Percentiles rank a stretch among this genome's conserved stretches.
Conservation (phyloP, 2,113 vertebrate species). For the Bos javanicus region DNA sequence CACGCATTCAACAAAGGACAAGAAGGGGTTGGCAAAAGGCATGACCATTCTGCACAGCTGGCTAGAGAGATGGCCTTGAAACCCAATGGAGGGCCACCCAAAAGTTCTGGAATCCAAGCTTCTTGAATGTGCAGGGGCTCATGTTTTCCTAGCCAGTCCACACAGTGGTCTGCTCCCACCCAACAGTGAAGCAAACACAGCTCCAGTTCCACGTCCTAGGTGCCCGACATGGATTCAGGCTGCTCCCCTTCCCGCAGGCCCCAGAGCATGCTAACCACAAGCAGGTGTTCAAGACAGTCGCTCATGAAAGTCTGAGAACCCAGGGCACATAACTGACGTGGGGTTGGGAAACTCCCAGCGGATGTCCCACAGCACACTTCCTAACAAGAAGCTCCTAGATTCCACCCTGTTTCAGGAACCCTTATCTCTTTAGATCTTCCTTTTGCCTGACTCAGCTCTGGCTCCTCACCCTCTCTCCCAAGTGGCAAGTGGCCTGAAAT, state of each 20-base stretch:
- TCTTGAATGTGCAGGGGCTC: neutral
- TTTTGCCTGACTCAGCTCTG: neutral
- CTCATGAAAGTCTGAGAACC: neutral
- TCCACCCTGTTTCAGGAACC: neutral
- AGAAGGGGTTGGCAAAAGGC: neutral
- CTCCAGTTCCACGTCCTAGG: neutral
- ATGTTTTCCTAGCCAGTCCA: neutral
- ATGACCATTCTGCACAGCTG: neutral
- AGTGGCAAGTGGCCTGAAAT: neutral
- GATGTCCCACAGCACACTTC: neutral
- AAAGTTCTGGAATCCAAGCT: accelerated
- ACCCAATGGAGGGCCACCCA: neutral
- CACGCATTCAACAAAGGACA: neutral
- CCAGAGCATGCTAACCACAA: neutral
- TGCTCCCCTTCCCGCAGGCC: neutral
- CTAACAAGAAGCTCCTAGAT: neutral
- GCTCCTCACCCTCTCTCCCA: neutral
- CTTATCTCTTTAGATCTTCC: neutral
- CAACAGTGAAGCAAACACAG: accelerated
- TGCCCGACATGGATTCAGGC: neutral
- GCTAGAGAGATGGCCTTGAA: neutral
- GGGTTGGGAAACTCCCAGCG: neutral
- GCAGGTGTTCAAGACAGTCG: neutral
- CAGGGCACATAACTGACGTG: neutral
- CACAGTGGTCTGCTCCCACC: neutral